Evolutionary conservation across 2,888 invertebrate genomes (phyloP), one percentile per base, ranked within the genome.

Genomic region (Patella depressa): DNA sequence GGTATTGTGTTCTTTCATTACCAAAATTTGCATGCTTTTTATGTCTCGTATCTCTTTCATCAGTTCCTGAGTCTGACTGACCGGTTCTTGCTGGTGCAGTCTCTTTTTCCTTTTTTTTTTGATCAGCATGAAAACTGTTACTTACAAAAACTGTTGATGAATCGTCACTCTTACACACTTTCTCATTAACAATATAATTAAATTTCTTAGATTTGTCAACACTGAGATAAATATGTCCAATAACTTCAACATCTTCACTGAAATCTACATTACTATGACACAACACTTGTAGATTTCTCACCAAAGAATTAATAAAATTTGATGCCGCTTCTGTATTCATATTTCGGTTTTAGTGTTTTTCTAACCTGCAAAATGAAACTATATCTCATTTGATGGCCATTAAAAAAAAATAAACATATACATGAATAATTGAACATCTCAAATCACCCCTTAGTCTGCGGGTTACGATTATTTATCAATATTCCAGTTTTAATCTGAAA

Each of bases 241-340:
- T 82, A 69, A 82, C 77, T 73, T 82, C 82, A 53, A 82, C 82
- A 59, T 80, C 80, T 71, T 79, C 76, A 59, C 80, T 80, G 72
- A 82, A 82, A 45, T 82, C 82, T 14, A 82, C 82, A 78, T 82
- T 80, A 34, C 82, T 80, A 78, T 82, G 80, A 65, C 82, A 82
- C 29, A 82, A 75, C 17, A 80, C 80, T 75, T 82, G 82, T 14
- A 82, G 59, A 72, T 80, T 80, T 55, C 79, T 80, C 12, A 80
- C 80, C 19, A 82, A 55, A 7, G 82, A 82, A 75, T 76, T 79
- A 53, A 82, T 80, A 73, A 82, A 82, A 72, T 82, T 82, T 53
- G 82, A 78, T 65, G 82, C 80, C 4, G 80, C 79, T 24, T 82
- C 82, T 72, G 77, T 73, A 82, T 82, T 80, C 82, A 82, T 82